A percentile compares a stretch with the other conserved stretches of the same genome.
phyloP scores from a whole-genome alignment of 2,888 invertebrate species.

The Callimorpha dominula region DNA sequence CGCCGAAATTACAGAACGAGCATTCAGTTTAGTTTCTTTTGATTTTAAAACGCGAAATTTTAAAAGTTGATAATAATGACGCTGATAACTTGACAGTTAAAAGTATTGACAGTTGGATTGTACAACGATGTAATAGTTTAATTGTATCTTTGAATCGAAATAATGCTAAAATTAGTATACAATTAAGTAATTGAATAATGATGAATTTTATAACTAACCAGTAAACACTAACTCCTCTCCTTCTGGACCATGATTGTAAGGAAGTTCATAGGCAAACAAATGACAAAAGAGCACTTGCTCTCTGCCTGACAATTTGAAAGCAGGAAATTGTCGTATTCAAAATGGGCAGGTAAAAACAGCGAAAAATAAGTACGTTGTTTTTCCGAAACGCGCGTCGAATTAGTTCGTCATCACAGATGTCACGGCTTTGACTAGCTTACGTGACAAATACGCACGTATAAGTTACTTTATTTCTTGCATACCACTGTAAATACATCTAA shows the following conservation, averaged over 20 bases:
- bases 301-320: not conserved
- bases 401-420: constrained; percentile 11
- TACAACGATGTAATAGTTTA: too few relatives aligned
- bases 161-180: too few relatives aligned
- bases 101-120: too few relatives aligned
- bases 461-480: constrained; percentile 51
- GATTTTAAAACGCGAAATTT: too few relatives aligned
- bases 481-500: constrained; percentile 39
- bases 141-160: too few relatives aligned
- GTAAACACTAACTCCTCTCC: not conserved
- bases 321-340: not conserved
- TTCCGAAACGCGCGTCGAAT: not conserved
- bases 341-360: not conserved
- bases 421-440: not conserved
- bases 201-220: not conserved
- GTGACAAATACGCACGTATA: constrained; percentile 27
- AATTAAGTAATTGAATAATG: too few relatives aligned
- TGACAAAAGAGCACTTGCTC: not conserved
- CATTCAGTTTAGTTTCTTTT: too few relatives aligned
- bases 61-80: not conserved
- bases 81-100: not conserved
- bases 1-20: too few relatives aligned
- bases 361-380: not conserved
- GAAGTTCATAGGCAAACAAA: not conserved
- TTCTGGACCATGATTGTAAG: not conserved